Evolutionary conservation across 2,113 vertebrate genomes (phyloP), one percentile per base, ranked within the genome.

Genomic region (Nothobranchius kuhntae): DNA sequence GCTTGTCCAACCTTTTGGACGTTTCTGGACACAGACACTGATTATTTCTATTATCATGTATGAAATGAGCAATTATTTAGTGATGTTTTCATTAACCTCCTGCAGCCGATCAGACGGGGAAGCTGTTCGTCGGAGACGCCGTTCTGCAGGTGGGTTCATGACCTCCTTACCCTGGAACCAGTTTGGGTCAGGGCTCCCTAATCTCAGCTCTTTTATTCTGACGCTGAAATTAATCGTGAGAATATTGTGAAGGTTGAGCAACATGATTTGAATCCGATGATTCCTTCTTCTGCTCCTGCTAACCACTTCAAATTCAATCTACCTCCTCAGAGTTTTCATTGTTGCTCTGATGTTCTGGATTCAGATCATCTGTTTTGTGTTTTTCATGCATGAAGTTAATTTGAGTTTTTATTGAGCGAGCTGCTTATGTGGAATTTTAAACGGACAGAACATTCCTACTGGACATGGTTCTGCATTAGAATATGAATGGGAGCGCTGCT

Each of bases 111-210:
- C 96, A 94, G 89, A 94, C 95, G 69, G 95, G 95, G 87, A 95
- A 95, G 93, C 89, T 98, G 61, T 98, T 98, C 82, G 92, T 96
- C 57, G 96, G 96, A 57, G 96, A 98, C 65, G 95, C 96, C 4
- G 89, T 98, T 76, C 79, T 95, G 72, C 95, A 98, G 96, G 96
- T 98, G 67, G 93, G 35, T 74, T 76, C 36, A 11, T 65, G 69
- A 66, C 73, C 77, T 60, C 35, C 77, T 67, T 65, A 24, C 74
- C 44, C 3, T 2, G 12, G 61, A 65, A 60, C 65, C 63, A 50
- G 71, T 77, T 68, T 42, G 61, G 80, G 56, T 83, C 77, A 55
- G 2, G 30, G n/a, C 26, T 0, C 77, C 53, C 71, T 78, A 73
- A 81, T 82, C 74, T 61, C 9, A 26, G 13, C 21, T 38, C 65